Evolutionary conservation across 1,140 invertebrate genomes (phyloP).

Genomic region (Drosophila murphyi): DNA sequence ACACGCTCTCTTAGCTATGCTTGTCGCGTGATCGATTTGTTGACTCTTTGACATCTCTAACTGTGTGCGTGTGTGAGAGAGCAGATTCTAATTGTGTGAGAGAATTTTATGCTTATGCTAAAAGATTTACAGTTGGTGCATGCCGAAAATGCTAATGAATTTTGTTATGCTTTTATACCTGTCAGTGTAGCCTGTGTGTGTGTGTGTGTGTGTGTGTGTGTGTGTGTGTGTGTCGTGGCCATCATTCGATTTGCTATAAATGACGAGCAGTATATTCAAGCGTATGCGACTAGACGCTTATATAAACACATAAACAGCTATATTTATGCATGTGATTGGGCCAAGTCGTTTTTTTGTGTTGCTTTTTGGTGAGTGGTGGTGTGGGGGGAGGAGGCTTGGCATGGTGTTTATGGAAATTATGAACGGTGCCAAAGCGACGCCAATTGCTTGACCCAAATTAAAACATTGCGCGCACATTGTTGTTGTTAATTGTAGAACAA

Average conservation of each 20-base stretch:
- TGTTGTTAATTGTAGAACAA: constrained; percentile 75
- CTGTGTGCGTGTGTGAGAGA: constrained; percentile 15
- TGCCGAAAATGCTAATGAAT: constrained; percentile 82
- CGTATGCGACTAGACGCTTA: constrained; percentile 21
- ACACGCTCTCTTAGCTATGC: constrained; percentile 2
- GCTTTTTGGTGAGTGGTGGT: not conserved
- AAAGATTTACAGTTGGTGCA: constrained; percentile 81
- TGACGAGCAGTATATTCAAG: constrained; percentile 59
- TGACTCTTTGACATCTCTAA: constrained; percentile 32
- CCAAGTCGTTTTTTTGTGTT: not conserved
- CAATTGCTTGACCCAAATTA: constrained; percentile 75
- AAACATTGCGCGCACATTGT: constrained; percentile 48
- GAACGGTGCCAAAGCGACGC: constrained; percentile 63
- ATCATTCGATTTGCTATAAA: constrained; percentile 69
- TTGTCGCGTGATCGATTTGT: constrained; percentile 18
- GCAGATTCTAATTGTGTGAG: constrained; percentile 15
- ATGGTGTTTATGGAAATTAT: constrained; percentile 66
- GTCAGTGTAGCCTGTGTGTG: not conserved
- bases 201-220: constrained; percentile 4
- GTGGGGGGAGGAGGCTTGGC: constrained; percentile 12
- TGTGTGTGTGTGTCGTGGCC: constrained; percentile 31
- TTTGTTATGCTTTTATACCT: constrained; percentile 62
- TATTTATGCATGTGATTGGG: constrained; percentile 43
- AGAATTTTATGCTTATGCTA: constrained; percentile 73
- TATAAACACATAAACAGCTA: constrained; percentile 13